These are phyloP conservation scores for Sylvilagus floridanus DNA, from an alignment of 2,797 vertebrate species.

Conservation along the genomic window DNA sequence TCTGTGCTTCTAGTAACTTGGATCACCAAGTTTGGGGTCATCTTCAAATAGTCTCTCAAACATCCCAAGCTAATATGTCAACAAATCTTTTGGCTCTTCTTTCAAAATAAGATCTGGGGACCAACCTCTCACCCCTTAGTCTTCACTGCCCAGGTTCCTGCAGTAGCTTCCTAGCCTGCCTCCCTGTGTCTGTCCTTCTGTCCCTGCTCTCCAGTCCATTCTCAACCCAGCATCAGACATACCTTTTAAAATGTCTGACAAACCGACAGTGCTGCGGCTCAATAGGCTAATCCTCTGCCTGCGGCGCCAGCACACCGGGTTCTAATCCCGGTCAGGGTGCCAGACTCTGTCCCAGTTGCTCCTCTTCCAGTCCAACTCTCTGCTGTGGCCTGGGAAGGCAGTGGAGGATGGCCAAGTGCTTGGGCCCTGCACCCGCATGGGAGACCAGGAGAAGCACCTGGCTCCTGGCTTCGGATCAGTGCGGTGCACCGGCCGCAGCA, in stretches of 20 bases:
- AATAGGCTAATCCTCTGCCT: too few species aligned
- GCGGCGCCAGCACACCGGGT: too few species aligned
- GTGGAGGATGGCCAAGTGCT: too few species aligned
- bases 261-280: too few species aligned
- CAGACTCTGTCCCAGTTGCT: too few species aligned
- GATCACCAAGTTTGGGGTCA: neutral
- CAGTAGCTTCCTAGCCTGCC: neutral
- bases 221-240: neutral
- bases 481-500: too few species aligned
- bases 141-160: neutral
- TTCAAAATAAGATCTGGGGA: constrained; percentile 37
- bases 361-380: too few species aligned
- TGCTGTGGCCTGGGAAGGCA: too few species aligned
- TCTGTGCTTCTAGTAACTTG: neutral
- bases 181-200: neutral
- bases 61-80: neutral
- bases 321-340: too few species aligned
- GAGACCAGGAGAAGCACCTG: too few species aligned
- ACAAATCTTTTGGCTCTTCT: constrained; percentile 15
- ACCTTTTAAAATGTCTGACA: neutral
- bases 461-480: too few species aligned
- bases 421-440: too few species aligned
- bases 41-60: constrained; percentile 8
- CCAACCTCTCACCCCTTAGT: neutral
- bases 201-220: neutral